Base-by-base conservation (phyloP, 1,140 invertebrate genomes). In the Teleogryllus occipitalis region DNA sequence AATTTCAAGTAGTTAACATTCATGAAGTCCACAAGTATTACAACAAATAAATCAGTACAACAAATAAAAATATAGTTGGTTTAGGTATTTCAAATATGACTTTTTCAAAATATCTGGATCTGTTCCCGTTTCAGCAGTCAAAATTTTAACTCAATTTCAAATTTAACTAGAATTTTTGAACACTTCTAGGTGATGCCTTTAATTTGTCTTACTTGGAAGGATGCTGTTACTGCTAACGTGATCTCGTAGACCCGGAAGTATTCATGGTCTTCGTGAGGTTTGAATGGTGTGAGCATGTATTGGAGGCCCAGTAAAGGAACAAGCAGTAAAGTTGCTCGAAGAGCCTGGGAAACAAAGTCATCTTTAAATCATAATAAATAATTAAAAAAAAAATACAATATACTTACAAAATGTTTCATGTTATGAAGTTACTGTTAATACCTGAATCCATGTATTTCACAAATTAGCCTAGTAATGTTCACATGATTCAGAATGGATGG, bases 281-380 rank as follows among this genome's bases (percentile, higher is more conserved):
- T 89, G 85, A 97, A 96, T n/a, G 95, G 95, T 73, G 93, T 96
- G 21, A 97, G 87, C 81, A 98, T 88, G 84, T 96, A 96, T 85
- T 98, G 94, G 10, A 96, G 86, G 2, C 94, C 94, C 75, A 96
- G 86, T 76, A 96, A 87, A 27, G 94, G 94, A 49, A 97, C 93
- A 81, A 98, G 88, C 75, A 98, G 90, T 82, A 97, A 88, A 0
- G 96, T 97, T 1, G 96, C 97, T 79, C 96, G 85, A 10, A 89
- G 85, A 7, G 89, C 89, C 82, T 90, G 78, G 8, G 76, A 76
- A 8, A 74, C 3, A 47, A n/a, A 7, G 8, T 3, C 7, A 65
- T 39, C 27, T 1, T 39, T 39, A 39, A 39, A 2, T 39, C 1
- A 65, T 65, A 65, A 65, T 65, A 65, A 65, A 65, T 65, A 65